A percentile compares a stretch with the other conserved stretches of the same genome.
These are phyloP conservation scores for Sthenelais limicola DNA, from an alignment of 2,888 invertebrate genomes.

Conservation along the genomic window DNA sequence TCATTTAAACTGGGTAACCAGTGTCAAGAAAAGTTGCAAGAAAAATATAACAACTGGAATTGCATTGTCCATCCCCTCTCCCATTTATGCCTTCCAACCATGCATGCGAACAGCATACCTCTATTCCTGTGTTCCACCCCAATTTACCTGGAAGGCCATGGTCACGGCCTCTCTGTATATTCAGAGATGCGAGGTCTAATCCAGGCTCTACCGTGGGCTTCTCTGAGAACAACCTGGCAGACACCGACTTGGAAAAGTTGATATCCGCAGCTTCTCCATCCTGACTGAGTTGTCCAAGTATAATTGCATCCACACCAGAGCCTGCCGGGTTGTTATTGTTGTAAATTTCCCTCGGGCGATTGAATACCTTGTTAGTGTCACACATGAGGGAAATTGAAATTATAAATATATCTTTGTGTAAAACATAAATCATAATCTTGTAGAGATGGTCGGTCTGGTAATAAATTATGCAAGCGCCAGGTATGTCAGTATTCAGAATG, in stretches of 20 bases:
- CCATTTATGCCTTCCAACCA: too few relatives aligned
- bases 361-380: conserved; percentile 76
- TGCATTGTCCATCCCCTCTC: too few relatives aligned
- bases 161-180: conserved; percentile 78
- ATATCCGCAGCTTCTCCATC: conserved; percentile 88
- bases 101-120: too few relatives aligned
- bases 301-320: conserved; percentile 51
- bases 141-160: conserved; percentile 81
- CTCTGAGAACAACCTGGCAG: conserved; percentile 78
- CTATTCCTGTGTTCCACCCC: too few relatives aligned
- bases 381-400: background rate
- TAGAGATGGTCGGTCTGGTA: too few relatives aligned
- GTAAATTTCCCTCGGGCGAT: conserved; percentile 92
- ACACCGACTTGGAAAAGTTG: conserved; percentile 91
- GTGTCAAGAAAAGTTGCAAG: too few relatives aligned
- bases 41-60: too few relatives aligned
- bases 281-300: conserved; percentile 74
- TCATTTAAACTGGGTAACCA: too few relatives aligned
- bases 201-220: conserved; percentile 51
- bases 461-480: too few relatives aligned
- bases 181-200: conserved; percentile 29
- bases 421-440: too few relatives aligned
- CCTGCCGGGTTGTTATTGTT: conserved; percentile 47
- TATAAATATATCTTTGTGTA: too few relatives aligned
- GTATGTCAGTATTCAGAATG: too few relatives aligned